Percentiles rank a stretch among this genome's conserved stretches.
Evolutionary conservation across 92 coral and sea anemone species (phyloP).

Genomic region (Epizoanthus stellaris): DNA sequence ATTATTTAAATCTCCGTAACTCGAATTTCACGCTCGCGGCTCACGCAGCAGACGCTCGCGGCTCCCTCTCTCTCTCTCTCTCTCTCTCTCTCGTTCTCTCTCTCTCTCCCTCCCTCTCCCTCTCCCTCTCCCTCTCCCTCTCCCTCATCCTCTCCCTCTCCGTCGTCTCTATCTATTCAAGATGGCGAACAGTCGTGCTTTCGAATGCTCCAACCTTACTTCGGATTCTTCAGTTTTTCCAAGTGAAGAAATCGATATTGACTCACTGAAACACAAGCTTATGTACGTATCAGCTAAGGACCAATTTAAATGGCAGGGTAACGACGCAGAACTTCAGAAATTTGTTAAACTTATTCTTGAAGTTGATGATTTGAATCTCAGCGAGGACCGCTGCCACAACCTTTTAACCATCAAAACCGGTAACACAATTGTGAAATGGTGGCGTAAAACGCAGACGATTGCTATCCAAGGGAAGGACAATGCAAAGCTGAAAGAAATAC

Average conservation of each 20-base stretch:
- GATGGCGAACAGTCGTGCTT: too few species aligned
- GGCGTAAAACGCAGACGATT: not conserved
- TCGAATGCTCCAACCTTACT: too few species aligned
- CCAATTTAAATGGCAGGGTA: conserved; percentile 15
- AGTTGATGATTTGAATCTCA: not conserved
- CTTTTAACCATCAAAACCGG: conserved; percentile 16
- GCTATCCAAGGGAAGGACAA: conserved; percentile 1
- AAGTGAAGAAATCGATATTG: not conserved
- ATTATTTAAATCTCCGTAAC: too few species aligned
- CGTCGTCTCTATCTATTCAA: too few species aligned
- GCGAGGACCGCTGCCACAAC: conserved; percentile 3
- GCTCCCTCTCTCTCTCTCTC: too few species aligned
- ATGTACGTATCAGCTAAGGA: conserved; percentile 3
- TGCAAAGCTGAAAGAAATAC: not conserved
- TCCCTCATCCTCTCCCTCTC: too few species aligned
- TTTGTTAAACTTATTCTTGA: not conserved
- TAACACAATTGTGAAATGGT: not conserved
- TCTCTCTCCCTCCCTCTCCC: too few species aligned
- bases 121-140: too few species aligned
- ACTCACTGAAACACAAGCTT: not conserved
- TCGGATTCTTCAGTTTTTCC: too few species aligned
- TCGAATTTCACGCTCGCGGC: too few species aligned
- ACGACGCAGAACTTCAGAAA: conserved; percentile 4
- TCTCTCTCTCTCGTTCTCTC: too few species aligned
- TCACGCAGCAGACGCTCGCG: too few species aligned